A percentile compares a stretch with the other conserved stretches of the same genome.
Conservation (phyloP, 2,113 vertebrate genomes). For the Varanus komodoensis region DNA sequence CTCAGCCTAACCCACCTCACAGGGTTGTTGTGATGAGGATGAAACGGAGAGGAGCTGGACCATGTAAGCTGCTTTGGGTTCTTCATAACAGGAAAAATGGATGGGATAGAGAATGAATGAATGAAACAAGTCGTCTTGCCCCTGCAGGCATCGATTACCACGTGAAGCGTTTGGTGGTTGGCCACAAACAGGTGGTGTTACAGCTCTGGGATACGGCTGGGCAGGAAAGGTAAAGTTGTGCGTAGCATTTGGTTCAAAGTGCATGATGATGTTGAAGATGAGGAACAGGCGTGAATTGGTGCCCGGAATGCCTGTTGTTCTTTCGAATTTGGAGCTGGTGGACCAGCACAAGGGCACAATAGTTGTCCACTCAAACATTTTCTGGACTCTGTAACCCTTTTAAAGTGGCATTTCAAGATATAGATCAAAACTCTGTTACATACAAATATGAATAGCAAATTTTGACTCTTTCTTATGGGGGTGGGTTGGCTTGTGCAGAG, state of each 20-base stretch:
- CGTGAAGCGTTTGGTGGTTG: constrained; percentile 81
- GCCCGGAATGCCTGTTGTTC: not conserved
- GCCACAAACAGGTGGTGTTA: constrained; percentile 77
- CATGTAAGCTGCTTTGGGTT: too few species aligned
- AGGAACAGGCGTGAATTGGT: not conserved
- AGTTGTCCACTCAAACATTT: not conserved
- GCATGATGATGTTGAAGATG: not conserved
- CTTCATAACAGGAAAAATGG: too few species aligned
- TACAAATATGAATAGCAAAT: not conserved
- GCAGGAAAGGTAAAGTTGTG: constrained; percentile 82
- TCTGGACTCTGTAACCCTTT: not conserved
- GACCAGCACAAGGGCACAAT: not conserved
- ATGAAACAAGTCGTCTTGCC: not conserved
- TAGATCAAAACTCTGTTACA: not conserved
- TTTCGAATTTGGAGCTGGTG: not conserved
- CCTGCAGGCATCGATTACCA: constrained; percentile 83
- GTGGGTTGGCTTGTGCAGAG: not conserved
- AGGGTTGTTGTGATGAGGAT: too few species aligned
- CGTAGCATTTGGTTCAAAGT: not conserved
- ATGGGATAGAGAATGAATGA: too few species aligned
- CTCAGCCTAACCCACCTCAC: too few species aligned
- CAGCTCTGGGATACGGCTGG: constrained; percentile 90
- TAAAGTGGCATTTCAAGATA: not conserved
- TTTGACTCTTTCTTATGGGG: not conserved
- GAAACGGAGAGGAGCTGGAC: too few species aligned